Percentiles rank a stretch among this genome's conserved stretches.
Evolutionary conservation across 2,888 invertebrate species (phyloP).

Genomic region (Mimumesa dahlbomi): DNA sequence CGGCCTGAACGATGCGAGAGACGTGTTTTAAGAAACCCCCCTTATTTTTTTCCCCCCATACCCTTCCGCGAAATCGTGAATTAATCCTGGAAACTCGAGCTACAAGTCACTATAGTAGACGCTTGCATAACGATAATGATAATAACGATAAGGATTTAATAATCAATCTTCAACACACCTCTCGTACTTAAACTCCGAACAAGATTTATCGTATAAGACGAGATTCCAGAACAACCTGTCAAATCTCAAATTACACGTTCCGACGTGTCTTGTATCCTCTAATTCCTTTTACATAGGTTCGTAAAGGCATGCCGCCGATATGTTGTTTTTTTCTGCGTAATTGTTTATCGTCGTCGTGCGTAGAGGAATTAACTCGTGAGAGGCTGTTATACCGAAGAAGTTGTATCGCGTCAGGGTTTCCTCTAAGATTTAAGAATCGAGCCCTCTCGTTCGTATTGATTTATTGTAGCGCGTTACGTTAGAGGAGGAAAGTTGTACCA

Average conservation of each 20-base stretch:
- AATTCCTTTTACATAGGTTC: neutral
- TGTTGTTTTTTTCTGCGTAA: too few species aligned
- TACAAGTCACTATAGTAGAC: constrained; percentile 7
- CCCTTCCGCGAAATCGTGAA: constrained; percentile 2
- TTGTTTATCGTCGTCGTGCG: too few species aligned
- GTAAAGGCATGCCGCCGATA: too few species aligned
- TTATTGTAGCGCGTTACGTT: neutral
- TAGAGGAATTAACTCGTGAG: too few species aligned
- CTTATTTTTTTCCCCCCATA: constrained; percentile 1
- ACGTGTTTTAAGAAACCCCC: constrained; percentile 30
- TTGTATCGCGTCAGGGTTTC: too few species aligned
- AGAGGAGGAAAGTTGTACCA: constrained; percentile 7
- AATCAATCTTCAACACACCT: too few species aligned
- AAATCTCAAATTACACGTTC: neutral
- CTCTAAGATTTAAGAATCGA: too few species aligned
- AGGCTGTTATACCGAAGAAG: too few species aligned
- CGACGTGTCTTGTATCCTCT: neutral
- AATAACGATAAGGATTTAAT: too few species aligned
- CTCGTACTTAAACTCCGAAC: constrained; percentile 61
- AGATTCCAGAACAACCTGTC: neutral
- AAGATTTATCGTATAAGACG: constrained; percentile 19
- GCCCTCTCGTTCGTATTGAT: neutral
- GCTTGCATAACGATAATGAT: constrained; percentile 9
- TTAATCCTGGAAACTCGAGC: constrained; percentile 3
- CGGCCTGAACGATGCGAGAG: constrained; percentile 64